A percentile compares a stretch with the other conserved stretches of the same genome.
These are phyloP conservation scores for Oceanodroma tethys DNA, from an alignment of 2,113 vertebrate genomes.

Conservation along the genomic window DNA sequence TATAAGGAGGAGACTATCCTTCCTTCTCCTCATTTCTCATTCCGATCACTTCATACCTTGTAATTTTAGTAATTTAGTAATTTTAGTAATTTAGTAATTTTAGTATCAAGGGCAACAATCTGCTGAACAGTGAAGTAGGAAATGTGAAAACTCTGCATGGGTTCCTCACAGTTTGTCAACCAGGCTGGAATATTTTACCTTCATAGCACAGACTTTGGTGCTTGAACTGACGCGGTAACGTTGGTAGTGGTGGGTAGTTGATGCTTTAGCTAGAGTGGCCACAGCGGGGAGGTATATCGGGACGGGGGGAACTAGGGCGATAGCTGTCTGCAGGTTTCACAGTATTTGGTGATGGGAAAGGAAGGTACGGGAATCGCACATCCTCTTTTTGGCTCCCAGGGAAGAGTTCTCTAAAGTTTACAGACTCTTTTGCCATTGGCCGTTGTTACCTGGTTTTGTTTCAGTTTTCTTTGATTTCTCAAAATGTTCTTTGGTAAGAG, in stretches of 20 bases:
- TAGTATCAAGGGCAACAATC: not conserved
- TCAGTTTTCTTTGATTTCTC: not conserved
- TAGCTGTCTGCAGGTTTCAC: not conserved
- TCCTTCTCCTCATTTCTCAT: not conserved
- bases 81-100: too few relatives aligned
- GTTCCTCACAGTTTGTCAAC: not conserved
- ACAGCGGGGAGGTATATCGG: not conserved
- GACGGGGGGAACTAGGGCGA: not conserved
- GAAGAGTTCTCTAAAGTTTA: not conserved
- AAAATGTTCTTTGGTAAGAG: not conserved
- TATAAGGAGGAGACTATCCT: rapidly evolving
- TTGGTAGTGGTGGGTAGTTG: not conserved
- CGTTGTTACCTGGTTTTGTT: not conserved
- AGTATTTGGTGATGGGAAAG: not conserved
- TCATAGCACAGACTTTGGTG: not conserved
- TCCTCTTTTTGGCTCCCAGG: not conserved
- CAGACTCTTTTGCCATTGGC: not conserved
- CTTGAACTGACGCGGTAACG: rapidly evolving
- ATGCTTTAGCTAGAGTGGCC: not conserved
- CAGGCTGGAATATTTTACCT: not conserved
- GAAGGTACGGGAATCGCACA: not conserved
- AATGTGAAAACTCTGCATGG: not conserved
- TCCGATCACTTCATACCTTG: not conserved
- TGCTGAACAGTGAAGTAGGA: not conserved
- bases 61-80: not conserved